Evolutionary conservation across 2,888 invertebrate genomes (phyloP), one percentile per base, ranked within the genome.

Genomic region (Odontomyia ornata): DNA sequence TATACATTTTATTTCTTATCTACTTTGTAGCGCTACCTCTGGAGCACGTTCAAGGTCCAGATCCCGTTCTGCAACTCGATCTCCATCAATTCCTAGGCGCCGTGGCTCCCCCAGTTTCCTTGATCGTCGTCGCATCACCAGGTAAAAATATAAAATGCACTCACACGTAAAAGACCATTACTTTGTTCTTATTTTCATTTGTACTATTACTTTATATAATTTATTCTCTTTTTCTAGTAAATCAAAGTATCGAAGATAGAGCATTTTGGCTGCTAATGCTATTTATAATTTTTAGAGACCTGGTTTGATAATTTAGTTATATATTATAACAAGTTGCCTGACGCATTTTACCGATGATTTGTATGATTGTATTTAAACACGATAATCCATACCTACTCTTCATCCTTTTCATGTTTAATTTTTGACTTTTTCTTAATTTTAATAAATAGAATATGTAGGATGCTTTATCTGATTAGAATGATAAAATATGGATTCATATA

Each of bases 51-150:
- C 81, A 15, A 77, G 79, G 27, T 79, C 78, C 76, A 83, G 84
- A 76, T 83, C 86, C 13, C 71, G 77, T 23, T 72, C 67, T 11
- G 89, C 91, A 80, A 92, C 92, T 77, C 89, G 93, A 79, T 94
- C 95, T 78, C 94, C 93, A n/a, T 97, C 97, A 78, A 97, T 97
- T 86, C 96, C 97, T 72, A 89, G 97, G 77, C 91, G 97, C 79
- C 93, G 94, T 82, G 97, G 97, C 60, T 97, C 97, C 77, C 98
- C 98, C 23, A 96, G 96, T 87, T 97, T 97, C 88, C 89, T 97
- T 79, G 97, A 97, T 87, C 90, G 96, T 82, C 90, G 98, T 78
- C 91, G 98, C 82, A 98, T 98, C 83, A 98, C 98, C 82, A 98
- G 97, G 97, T 98, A 92, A 88, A n/a, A n/a, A n/a, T n/a, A n/a